Base-by-base conservation (phyloP, 92 coral and sea anemone genomes). In the Bergia sp. region DNA sequence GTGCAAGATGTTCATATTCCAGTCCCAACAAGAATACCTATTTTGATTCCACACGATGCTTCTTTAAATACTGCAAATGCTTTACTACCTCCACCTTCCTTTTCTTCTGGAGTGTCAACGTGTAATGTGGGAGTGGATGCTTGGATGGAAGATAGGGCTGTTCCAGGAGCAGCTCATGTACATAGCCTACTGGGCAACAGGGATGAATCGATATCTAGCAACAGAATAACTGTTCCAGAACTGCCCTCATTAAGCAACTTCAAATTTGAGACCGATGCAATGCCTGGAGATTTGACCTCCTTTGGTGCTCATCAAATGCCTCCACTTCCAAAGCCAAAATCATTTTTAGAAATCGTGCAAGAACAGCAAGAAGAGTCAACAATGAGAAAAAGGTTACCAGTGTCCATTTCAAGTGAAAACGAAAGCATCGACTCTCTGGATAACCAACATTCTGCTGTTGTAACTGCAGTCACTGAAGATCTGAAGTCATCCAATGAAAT, bases 291-390 rank as follows among this genome's bases (percentile, higher is more conserved):
- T 55, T 76, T 20, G 47, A 21, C 39, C 77, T 37, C 36, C 16
- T 7, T 37, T 37, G 18, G 20, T 5, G 42, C 66, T 39, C 65
- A 65, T 67, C 89, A 13, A 41, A 15, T 38, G 11, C 37, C 23
- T 84, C 47, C 73, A 11, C 57, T 65, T 7, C 50, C 55, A 38
- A 37, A 73, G 42, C 69, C 72, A 43, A 80, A 64, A 42, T 53
- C 90, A 1, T 20, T 90, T 50, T 13, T 0, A 20, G 43, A 79
- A 36, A 90, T 90, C 69, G 86, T 90, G 90, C 23, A 79, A 77
- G 77, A 86, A 4, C 90, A 90, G 85, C 71, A 86, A 85, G 65
- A 86, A 40, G 86, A 77, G 40, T 43, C 58, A 18, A n/a, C 3
- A 3, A 18, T 9, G 2, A 21, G 65, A 49, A 18, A 76, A 5